phyloP scores from a whole-genome alignment of 2,888 invertebrate genomes.

The Stenodema calcarata region DNA sequence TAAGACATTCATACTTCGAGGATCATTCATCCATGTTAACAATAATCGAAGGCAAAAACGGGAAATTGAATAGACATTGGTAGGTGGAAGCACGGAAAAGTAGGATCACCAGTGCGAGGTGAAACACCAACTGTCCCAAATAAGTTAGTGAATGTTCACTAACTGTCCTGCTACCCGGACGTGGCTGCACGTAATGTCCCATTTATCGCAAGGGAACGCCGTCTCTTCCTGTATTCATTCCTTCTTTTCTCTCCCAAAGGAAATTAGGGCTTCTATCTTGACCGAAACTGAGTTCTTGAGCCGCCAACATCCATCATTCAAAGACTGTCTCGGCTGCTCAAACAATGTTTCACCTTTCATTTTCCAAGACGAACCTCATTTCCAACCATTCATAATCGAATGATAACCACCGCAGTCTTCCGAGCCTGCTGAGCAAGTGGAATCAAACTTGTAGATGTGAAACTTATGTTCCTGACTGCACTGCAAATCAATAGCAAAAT shows the following conservation, averaged over 20 bases:
- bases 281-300: not conserved
- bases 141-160: constrained; percentile 50
- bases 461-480: too few species aligned
- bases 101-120: constrained; percentile 14
- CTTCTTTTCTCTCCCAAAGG: constrained; percentile 42
- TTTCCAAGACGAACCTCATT: too few species aligned
- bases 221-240: constrained; percentile 44
- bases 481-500: too few species aligned
- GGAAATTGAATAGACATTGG: not conserved
- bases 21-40: too few species aligned
- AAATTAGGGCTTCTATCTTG: constrained; percentile 32
- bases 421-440: too few species aligned
- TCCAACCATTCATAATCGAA: too few species aligned
- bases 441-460: too few species aligned
- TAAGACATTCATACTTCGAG: too few species aligned
- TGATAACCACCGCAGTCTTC: too few species aligned
- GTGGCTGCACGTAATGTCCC: constrained; percentile 49
- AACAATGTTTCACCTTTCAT: not conserved
- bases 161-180: constrained; percentile 41
- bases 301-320: not conserved
- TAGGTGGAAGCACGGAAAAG: not conserved
- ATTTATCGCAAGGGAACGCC: constrained; percentile 41
- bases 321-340: not conserved
- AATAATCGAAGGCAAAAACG: too few species aligned
- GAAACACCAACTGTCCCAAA: constrained; percentile 41